phyloP scores from a whole-genome alignment of 2,113 vertebrate species.

The Porphyrio hochstetteri region DNA sequence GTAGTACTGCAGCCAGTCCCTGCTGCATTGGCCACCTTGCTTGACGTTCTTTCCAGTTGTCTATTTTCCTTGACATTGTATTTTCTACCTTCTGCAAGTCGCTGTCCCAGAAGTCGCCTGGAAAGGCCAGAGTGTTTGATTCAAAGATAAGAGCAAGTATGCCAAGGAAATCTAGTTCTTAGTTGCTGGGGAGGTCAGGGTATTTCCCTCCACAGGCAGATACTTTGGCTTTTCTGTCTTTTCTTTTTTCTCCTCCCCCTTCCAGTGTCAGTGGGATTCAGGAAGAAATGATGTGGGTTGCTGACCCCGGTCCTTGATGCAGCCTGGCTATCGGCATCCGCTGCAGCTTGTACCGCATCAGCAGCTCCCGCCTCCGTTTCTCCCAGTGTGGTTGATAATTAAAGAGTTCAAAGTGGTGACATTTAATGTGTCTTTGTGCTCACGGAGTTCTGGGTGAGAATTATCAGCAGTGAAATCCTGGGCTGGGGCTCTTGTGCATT shows the following conservation, averaged over 20 bases:
- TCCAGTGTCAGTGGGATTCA: neutral
- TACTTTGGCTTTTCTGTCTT: neutral
- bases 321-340: neutral
- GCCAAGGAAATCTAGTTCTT: neutral
- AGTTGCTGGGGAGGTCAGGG: neutral
- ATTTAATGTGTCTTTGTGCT: neutral
- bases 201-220: neutral
- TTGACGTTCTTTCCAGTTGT: neutral
- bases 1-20: neutral
- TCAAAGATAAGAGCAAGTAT: neutral
- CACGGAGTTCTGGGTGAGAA: accelerated
- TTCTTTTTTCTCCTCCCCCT: too few relatives aligned
- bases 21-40: neutral
- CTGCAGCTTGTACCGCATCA: neutral
- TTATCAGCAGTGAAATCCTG: neutral
- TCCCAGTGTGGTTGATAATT: neutral
- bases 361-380: neutral
- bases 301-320: neutral
- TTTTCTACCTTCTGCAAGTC: neutral
- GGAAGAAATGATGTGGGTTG: neutral
- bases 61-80: neutral
- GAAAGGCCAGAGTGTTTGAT: neutral
- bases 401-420: neutral
- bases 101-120: neutral
- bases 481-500: neutral